Conservation (phyloP, 2,888 invertebrate species). For the Zootermopsis nevadensis region DNA sequence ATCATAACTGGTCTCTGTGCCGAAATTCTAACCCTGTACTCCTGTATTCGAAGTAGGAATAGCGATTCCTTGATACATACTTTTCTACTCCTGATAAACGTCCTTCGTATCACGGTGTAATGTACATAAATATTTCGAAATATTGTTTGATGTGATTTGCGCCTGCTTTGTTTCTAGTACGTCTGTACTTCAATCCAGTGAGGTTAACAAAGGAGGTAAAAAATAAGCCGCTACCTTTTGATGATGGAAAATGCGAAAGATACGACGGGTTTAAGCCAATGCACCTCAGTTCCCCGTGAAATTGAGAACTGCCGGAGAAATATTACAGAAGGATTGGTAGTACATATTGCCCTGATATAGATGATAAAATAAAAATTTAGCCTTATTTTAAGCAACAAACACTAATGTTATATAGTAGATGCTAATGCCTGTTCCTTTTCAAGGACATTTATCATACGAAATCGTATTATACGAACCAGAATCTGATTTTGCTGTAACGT, state of each 20-base stretch:
- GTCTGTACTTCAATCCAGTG: not conserved
- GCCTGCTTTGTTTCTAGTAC: not conserved
- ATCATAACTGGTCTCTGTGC: no score
- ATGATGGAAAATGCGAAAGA: conserved; percentile 36
- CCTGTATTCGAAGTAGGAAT: no score
- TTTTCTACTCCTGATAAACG: no score
- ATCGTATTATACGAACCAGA: not conserved
- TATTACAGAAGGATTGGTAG: not conserved
- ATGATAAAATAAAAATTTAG: not conserved
- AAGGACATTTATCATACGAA: not conserved
- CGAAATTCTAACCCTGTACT: no score
- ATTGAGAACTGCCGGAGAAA: conserved; percentile 34
- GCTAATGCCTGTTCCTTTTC: not conserved
- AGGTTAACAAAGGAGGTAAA: not conserved
- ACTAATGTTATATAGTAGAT: not conserved
- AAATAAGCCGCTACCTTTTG: conserved; percentile 24
- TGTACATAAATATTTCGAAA: no score
- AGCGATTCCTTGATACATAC: no score
- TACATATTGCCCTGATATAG: not conserved
- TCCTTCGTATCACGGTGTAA: no score
- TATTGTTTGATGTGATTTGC: not conserved
- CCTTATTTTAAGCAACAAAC: not conserved
- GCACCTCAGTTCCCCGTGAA: conserved; percentile 41
- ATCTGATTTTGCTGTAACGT: not conserved
- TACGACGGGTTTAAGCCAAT: conserved; percentile 38